Evolutionary conservation across 2,888 invertebrate species (phyloP).

Genomic region (Fissipunctia ypsillon): DNA sequence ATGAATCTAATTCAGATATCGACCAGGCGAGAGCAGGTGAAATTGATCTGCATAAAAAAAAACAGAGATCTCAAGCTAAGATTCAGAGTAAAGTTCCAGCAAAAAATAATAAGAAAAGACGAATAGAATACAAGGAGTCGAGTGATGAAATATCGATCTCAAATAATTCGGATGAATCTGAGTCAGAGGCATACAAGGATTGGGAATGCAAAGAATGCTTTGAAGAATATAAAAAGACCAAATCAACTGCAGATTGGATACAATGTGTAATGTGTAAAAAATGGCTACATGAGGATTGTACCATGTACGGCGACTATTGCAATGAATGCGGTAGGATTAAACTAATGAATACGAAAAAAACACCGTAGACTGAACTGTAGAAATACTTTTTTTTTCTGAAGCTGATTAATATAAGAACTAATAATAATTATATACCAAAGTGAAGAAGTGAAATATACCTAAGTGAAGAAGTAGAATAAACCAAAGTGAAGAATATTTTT

Average conservation of each 20-base stretch:
- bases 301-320: no score
- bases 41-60: constrained; percentile 20
- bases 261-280: no score
- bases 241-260: no score
- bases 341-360: no score
- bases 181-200: constrained; percentile 1
- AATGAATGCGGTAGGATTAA: no score
- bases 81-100: not conserved
- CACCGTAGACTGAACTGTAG: no score
- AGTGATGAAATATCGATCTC: not conserved
- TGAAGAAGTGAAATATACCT: no score
- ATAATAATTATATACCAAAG: no score
- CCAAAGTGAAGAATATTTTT: constrained; percentile 5
- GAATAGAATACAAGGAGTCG: not conserved
- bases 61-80: not conserved
- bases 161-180: not conserved
- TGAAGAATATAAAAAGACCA: no score
- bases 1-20: constrained; percentile 5
- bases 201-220: not conserved
- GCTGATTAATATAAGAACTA: no score
- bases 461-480: constrained; percentile 4
- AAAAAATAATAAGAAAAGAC: not conserved
- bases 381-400: no score
- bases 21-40: not conserved
- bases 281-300: no score